Percentiles rank a stretch among this genome's conserved stretches.
Evolutionary conservation across 1,140 invertebrate species (phyloP).

Genomic region (Drosophila sucinea): DNA sequence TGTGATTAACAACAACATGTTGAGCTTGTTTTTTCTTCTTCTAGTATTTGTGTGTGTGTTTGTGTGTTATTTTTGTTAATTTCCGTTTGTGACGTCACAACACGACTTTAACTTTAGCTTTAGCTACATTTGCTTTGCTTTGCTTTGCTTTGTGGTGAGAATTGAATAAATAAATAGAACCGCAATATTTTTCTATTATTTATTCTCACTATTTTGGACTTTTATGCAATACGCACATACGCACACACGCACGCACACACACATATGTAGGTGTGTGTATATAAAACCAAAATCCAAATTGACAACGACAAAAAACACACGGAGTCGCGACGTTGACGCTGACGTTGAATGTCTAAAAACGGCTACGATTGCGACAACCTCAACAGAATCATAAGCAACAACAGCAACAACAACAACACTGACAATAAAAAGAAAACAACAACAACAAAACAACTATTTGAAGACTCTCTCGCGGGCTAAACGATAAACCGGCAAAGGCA

Average conservation of each 20-base stretch:
- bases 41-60: background rate
- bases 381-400: conserved; percentile 15
- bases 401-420: conserved; percentile 37
- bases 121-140: no score
- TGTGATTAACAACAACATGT: conserved; percentile 10
- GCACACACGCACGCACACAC: conserved; percentile 6
- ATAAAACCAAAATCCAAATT: conserved; percentile 36
- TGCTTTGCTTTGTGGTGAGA: conserved; percentile 24
- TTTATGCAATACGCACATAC: conserved; percentile 38
- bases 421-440: conserved; percentile 25
- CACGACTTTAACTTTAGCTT: no score
- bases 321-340: conserved; percentile 24
- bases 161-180: conserved; percentile 70
- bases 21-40: background rate
- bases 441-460: conserved; percentile 17
- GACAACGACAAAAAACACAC: conserved; percentile 26
- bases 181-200: conserved; percentile 30
- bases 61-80: background rate
- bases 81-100: background rate
- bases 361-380: conserved; percentile 68
- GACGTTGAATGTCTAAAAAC: conserved; percentile 57
- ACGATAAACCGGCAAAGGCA: conserved; percentile 28
- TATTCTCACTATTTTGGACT: conserved; percentile 31
- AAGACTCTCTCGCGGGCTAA: conserved; percentile 16
- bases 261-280: no score